Percentiles rank a stretch among this genome's conserved stretches.
Evolutionary conservation across 2,113 vertebrate genomes (phyloP).

Genomic region (Xyliphius kryptos): DNA sequence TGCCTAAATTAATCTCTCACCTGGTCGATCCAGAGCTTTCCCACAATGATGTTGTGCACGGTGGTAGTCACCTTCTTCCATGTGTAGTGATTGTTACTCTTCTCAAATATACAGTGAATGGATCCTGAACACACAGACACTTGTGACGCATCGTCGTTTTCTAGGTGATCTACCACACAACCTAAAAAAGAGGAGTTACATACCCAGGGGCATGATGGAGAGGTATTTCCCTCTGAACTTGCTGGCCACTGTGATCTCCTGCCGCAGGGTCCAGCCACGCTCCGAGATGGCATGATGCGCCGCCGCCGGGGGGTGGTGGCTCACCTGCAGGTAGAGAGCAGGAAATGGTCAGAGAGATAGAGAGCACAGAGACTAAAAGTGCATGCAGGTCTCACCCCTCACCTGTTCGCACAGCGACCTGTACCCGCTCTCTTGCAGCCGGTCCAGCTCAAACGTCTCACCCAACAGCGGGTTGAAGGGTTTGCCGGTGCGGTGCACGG

Average conservation of each 20-base stretch:
- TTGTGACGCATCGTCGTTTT: conserved; percentile 8
- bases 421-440: conserved; percentile 84
- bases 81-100: conserved; percentile 86
- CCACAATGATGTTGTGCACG: conserved; percentile 96
- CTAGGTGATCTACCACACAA: too few relatives aligned
- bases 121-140: conserved; percentile 65
- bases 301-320: conserved; percentile 90
- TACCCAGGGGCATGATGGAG: conserved; percentile 95
- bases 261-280: conserved; percentile 85
- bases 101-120: conserved; percentile 91
- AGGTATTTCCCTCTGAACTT: conserved; percentile 98
- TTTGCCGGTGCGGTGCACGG: conserved; percentile 89
- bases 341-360: too few relatives aligned
- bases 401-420: conserved; percentile 96
- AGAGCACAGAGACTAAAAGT: too few relatives aligned
- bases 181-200: too few relatives aligned
- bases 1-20: conserved; percentile 52
- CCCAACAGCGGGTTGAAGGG: conserved; percentile 97
- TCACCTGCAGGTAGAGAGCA: conserved; percentile 68
- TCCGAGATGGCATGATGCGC: conserved; percentile 86
- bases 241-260: conserved; percentile 95
- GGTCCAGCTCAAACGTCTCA: conserved; percentile 92
- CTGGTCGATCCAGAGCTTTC: conserved; percentile 98
- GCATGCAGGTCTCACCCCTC: background rate
- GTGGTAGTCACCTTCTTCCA: conserved; percentile 98